phyloP scores from a whole-genome alignment of 2,113 vertebrate genomes.

The Spea bombifrons region DNA sequence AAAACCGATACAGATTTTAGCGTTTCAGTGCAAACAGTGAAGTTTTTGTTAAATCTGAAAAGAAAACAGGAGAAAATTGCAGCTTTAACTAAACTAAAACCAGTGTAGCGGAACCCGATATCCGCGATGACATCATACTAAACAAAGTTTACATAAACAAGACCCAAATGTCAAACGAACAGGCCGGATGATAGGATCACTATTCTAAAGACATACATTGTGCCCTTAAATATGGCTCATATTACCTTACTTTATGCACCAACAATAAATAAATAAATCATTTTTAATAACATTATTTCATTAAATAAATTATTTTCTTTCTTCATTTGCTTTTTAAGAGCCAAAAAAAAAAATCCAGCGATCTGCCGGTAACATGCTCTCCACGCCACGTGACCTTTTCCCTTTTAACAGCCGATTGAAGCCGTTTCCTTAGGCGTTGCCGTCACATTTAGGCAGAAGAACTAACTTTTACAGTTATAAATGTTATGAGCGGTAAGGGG shows the following conservation, averaged over 20 bases:
- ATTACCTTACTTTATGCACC: no score
- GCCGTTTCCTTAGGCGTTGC: neutral
- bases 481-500: no score
- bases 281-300: no score
- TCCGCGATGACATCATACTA: slow-evolving; percentile 21
- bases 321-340: no score
- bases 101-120: slow-evolving; percentile 6
- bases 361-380: neutral
- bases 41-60: neutral
- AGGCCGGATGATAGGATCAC: slow-evolving; percentile 15
- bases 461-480: neutral
- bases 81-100: neutral
- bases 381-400: neutral
- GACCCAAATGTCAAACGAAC: slow-evolving; percentile 17
- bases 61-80: neutral
- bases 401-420: neutral
- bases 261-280: no score
- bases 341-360: no score
- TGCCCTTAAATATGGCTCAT: no score
- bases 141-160: slow-evolving; percentile 29
- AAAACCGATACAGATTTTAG: no score
- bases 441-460: neutral
- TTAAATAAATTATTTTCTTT: no score
- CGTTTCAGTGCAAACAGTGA: no score
- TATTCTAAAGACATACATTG: slow-evolving; percentile 1